A percentile compares a stretch with the other conserved stretches of the same genome.
phyloP scores from a whole-genome alignment of 1,140 invertebrate genomes.

The Adoxophyes honmai region DNA sequence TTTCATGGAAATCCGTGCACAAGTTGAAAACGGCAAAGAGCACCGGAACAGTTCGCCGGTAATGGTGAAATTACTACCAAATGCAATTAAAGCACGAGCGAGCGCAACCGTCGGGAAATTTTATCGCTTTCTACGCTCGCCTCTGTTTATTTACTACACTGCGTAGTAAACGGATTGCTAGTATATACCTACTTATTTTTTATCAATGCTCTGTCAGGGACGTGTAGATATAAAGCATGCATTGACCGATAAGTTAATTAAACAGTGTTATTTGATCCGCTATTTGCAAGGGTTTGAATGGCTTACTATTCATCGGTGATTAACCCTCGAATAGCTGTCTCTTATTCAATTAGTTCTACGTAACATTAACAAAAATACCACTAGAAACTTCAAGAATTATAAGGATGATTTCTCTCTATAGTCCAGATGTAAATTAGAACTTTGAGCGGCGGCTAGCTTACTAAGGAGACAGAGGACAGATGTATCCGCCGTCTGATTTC shows the following conservation, averaged over 20 bases:
- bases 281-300: too few species aligned
- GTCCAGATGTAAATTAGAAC: too few species aligned
- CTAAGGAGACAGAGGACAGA: not conserved
- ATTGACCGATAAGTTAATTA: constrained; percentile 16
- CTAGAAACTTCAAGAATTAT: too few species aligned
- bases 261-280: not conserved
- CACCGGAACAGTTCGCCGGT: constrained; percentile 26
- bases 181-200: not conserved
- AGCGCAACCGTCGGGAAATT: constrained; percentile 27
- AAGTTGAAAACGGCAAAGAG: not conserved
- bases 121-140: constrained; percentile 40
- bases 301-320: too few species aligned
- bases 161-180: constrained; percentile 23
- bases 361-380: too few species aligned
- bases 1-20: constrained; percentile 17
- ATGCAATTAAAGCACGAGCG: constrained; percentile 30
- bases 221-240: constrained; percentile 1
- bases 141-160: constrained; percentile 30
- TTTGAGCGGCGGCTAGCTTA: too few species aligned
- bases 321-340: too few species aligned
- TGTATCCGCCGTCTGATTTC: constrained; percentile 6
- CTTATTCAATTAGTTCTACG: too few species aligned
- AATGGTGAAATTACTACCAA: constrained; percentile 36
- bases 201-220: too few species aligned
- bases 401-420: too few species aligned